phyloP scores from a whole-genome alignment of 2,113 vertebrate species.

The Neolamprologus devosi region DNA sequence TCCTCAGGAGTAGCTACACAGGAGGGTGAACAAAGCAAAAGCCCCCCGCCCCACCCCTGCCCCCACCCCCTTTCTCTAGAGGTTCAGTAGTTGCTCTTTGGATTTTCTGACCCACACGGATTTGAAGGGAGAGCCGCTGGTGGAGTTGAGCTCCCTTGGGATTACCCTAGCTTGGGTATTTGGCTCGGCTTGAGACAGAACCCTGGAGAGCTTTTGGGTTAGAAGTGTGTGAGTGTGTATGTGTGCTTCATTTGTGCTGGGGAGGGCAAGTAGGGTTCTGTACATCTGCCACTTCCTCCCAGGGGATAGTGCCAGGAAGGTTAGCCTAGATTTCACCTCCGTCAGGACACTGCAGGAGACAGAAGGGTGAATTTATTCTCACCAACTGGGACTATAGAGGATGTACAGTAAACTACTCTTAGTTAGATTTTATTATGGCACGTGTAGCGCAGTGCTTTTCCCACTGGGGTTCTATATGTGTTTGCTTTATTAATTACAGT shows the following conservation, averaged over 20 bases:
- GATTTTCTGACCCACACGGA: constrained; percentile 32
- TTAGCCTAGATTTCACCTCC: constrained; percentile 40
- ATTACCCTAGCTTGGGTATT: constrained; percentile 45
- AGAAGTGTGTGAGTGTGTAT: neutral
- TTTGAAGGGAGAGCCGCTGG: constrained; percentile 18
- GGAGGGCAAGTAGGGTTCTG: neutral
- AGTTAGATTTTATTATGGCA: neutral
- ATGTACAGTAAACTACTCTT: neutral
- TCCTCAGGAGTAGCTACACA: neutral
- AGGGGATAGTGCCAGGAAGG: constrained; percentile 7
- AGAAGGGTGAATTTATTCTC: neutral
- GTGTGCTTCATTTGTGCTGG: neutral
- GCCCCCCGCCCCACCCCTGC: fast-evolving
- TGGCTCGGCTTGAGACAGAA: constrained; percentile 48
- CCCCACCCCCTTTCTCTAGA: neutral
- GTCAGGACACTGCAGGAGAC: neutral
- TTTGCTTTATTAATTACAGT: neutral
- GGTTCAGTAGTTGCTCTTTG: constrained; percentile 6
- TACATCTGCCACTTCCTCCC: constrained; percentile 42
- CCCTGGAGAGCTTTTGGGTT: constrained; percentile 39
- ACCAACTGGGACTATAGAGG: neutral
- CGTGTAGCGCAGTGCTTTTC: neutral
- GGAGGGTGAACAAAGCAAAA: neutral
- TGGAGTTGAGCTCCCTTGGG: constrained; percentile 36
- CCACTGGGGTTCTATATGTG: neutral